A percentile compares a stretch with the other conserved stretches of the same genome.
Conservation (phyloP, 37 sponge, comb jelly and placozoan genomes). For the Mnemiopsis leidyi region DNA sequence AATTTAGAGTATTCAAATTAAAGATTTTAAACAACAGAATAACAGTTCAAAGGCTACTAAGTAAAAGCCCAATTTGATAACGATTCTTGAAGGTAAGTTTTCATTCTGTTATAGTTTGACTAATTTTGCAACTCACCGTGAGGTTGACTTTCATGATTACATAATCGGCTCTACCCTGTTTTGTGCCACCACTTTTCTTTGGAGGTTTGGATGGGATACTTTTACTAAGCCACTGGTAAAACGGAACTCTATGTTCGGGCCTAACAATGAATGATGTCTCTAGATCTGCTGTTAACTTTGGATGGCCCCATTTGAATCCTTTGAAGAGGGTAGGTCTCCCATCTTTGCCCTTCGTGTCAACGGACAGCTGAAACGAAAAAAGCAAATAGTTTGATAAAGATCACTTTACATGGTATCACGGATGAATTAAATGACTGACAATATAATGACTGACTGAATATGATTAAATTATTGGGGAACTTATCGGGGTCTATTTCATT, state of each 20-base stretch:
- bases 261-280: not conserved
- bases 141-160: slow-evolving; percentile 19
- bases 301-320: not conserved
- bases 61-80: too few relatives aligned
- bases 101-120: too few relatives aligned
- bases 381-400: not conserved
- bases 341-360: not conserved
- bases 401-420: not conserved
- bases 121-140: not conserved
- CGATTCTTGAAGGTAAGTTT: too few relatives aligned
- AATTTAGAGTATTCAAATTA: too few relatives aligned
- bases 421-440: too few relatives aligned
- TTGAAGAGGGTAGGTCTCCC: not conserved
- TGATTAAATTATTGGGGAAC: too few relatives aligned
- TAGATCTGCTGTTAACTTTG: not conserved
- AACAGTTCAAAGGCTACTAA: too few relatives aligned
- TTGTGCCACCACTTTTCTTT: not conserved
- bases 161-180: not conserved
- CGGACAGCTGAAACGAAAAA: not conserved
- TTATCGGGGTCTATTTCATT: too few relatives aligned
- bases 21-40: too few relatives aligned
- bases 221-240: not conserved
- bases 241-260: not conserved
- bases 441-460: too few relatives aligned
- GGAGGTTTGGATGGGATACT: not conserved